These are phyloP conservation scores for Patella depressa DNA, from an alignment of 2,888 invertebrate species.

Conservation along the genomic window DNA sequence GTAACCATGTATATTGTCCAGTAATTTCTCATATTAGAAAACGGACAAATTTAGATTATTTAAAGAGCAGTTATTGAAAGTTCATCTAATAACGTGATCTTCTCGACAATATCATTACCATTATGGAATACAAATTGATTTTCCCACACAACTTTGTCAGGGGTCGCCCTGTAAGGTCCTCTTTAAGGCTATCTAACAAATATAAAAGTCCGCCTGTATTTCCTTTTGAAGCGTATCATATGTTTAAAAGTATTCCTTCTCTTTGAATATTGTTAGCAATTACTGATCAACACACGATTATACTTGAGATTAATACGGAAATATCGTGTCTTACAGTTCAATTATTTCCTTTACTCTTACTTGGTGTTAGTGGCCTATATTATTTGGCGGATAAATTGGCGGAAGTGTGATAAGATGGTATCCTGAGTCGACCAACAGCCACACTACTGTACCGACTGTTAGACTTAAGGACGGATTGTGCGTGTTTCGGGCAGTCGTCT, in stretches of 20 bases:
- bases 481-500: not conserved
- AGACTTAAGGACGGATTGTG: not conserved
- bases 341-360: slow-evolving; percentile 14
- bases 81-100: too few species aligned
- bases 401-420: not conserved
- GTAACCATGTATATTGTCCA: too few species aligned
- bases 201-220: not conserved
- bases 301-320: slow-evolving; percentile 8
- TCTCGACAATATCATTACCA: too few species aligned
- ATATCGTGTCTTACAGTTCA: slow-evolving; percentile 12
- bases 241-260: not conserved
- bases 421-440: not conserved
- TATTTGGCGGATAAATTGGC: slow-evolving; percentile 16
- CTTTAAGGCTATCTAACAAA: not conserved
- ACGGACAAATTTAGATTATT: too few species aligned
- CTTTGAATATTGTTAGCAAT: not conserved
- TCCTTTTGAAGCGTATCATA: not conserved
- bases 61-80: too few species aligned
- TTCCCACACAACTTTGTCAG: too few species aligned
- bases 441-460: not conserved
- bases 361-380: slow-evolving; percentile 14
- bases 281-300: not conserved
- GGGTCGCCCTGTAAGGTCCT: too few species aligned
- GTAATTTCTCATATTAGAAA: too few species aligned
- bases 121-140: too few species aligned